Conservation (phyloP, 2,888 invertebrate species). For the Sminthurides aquaticus region DNA sequence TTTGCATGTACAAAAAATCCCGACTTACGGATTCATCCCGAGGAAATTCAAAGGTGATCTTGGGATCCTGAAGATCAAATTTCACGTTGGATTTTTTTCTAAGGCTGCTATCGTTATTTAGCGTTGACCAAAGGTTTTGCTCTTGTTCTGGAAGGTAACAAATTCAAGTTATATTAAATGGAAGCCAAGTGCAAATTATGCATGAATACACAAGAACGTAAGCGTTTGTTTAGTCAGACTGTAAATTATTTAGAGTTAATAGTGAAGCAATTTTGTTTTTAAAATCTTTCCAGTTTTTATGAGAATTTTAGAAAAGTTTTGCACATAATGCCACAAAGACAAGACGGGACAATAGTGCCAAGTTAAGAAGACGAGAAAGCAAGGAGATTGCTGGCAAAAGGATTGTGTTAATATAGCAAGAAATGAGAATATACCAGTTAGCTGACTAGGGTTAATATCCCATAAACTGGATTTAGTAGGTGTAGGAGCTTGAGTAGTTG, state of each 20-base stretch:
- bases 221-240: no score
- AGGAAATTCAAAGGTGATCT: conserved; percentile 35
- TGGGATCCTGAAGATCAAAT: conserved; percentile 38
- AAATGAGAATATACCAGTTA: conserved; percentile 37
- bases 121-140: conserved; percentile 18
- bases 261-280: no score
- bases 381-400: no score
- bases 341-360: not conserved
- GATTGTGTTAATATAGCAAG: no score
- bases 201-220: no score
- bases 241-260: no score
- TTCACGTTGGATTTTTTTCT: conserved; percentile 27
- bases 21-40: conserved; percentile 15
- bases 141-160: conserved; percentile 33
- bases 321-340: no score
- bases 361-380: no score
- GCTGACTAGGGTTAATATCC: conserved; percentile 28
- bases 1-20: not conserved
- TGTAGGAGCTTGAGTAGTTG: no score
- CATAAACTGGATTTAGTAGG: conserved; percentile 14
- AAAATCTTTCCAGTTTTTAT: no score
- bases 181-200: no score
- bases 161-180: conserved; percentile 3
- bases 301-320: no score
- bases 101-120: conserved; percentile 5